Conservation (phyloP, 23 tunicate species). For the Halocynthia aurantium region DNA sequence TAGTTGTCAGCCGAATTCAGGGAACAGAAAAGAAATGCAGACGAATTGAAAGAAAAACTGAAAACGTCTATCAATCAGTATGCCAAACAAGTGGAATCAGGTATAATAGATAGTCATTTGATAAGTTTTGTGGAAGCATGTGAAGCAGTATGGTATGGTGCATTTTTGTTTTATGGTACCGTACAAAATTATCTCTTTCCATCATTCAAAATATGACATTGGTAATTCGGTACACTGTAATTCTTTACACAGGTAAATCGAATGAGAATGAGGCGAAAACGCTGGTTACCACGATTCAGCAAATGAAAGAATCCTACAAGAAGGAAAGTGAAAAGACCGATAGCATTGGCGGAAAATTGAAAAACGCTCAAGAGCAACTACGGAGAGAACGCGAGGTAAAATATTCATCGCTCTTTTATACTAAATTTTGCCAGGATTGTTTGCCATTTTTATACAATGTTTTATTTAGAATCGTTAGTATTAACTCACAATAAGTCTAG, state of each 20-base stretch:
- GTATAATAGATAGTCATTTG: neutral
- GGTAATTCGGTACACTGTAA: neutral
- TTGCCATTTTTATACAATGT: too few species aligned
- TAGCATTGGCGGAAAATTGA: conserved; percentile 38
- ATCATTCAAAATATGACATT: too few species aligned
- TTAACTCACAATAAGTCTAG: too few species aligned
- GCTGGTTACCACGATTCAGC: conserved; percentile 42
- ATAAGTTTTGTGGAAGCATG: too few species aligned
- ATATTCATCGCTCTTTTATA: neutral
- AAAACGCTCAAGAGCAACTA: conserved; percentile 46
- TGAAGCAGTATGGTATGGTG: too few species aligned
- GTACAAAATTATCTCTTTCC: too few species aligned
- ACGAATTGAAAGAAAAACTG: conserved; percentile 35
- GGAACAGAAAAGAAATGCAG: conserved; percentile 39
- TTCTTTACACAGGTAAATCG: conserved; percentile 16
- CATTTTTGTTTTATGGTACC: too few species aligned
- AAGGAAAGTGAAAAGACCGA: conserved; percentile 44
- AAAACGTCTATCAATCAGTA: conserved; percentile 37
- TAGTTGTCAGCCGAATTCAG: conserved; percentile 58
- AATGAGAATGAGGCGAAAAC: conserved; percentile 52
- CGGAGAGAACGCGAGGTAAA: conserved; percentile 54
- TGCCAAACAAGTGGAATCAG: conserved; percentile 45
- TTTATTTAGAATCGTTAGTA: too few species aligned
- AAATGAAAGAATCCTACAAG: conserved; percentile 52
- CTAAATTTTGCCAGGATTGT: too few species aligned